A percentile compares a stretch with the other conserved stretches of the same genome.
Conservation (phyloP, 1,140 invertebrate species). For the Bombus pyrosoma region DNA sequence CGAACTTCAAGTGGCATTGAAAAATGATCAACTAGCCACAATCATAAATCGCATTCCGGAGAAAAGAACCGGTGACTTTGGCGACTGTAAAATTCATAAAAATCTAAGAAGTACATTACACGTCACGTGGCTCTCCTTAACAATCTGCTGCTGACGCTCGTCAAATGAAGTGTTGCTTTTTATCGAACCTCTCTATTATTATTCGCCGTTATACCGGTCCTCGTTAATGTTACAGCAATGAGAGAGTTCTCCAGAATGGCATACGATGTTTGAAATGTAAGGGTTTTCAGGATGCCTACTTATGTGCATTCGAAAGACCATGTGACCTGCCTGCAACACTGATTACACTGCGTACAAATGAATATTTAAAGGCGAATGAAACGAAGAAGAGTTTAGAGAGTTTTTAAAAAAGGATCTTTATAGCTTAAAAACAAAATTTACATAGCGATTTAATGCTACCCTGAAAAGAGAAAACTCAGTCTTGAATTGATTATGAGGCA, state of each 20-base stretch:
- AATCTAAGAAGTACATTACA: conserved; percentile 2
- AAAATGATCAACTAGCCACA: neutral
- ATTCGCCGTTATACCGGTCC: neutral
- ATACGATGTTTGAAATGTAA: neutral
- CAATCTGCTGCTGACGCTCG: neutral
- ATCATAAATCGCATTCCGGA: neutral
- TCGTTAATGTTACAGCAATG: neutral
- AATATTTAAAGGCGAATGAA: neutral
- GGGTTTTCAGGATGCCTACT: neutral
- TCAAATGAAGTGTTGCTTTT: neutral
- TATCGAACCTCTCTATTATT: conserved; percentile 1
- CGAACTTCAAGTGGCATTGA: neutral
- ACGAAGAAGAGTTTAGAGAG: neutral
- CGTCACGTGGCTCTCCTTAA: neutral
- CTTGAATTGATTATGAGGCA: neutral
- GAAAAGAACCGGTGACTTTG: neutral
- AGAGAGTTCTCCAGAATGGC: neutral
- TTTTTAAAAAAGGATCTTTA: neutral
- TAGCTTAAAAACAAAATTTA: neutral
- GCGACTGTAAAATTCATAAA: neutral
- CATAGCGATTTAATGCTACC: neutral
- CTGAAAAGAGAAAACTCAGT: neutral
- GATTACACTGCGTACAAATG: neutral
- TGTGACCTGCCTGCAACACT: neutral
- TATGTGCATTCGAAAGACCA: neutral